phyloP scores from a whole-genome alignment of 2,888 invertebrate genomes.

The Latrodectus elegans region DNA sequence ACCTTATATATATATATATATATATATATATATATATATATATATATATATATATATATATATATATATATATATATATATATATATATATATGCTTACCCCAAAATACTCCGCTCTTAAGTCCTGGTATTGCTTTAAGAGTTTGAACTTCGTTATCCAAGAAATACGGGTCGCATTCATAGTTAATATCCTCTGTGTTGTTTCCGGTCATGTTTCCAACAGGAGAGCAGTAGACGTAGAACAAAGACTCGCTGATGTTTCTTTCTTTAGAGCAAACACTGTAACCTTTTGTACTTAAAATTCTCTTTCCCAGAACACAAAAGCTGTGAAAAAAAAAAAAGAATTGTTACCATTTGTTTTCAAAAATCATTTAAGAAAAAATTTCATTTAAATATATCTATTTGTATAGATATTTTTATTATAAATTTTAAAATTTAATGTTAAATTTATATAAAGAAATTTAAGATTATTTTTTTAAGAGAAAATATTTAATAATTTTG shows the following conservation, averaged over 20 bases:
- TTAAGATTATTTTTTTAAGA: no score
- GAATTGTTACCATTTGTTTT: neutral
- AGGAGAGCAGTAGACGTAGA: constrained; percentile 37
- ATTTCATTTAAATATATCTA: neutral
- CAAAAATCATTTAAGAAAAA: neutral
- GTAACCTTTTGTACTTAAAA: constrained; percentile 83
- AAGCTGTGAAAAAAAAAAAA: constrained; percentile 79
- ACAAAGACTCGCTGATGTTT: constrained; percentile 53
- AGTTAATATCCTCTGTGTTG: constrained; percentile 21
- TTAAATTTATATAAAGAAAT: neutral
- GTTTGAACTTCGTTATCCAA: constrained; percentile 80
- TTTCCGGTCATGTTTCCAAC: constrained; percentile 18
- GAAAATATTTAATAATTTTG: no score
- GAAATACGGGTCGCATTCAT: constrained; percentile 87
- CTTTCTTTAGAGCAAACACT: constrained; percentile 59
- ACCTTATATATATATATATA: no score
- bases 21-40: no score
- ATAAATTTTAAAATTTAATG: neutral
- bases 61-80: no score
- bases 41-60: no score
- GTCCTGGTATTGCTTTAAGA: constrained; percentile 90
- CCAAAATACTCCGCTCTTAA: constrained; percentile 93
- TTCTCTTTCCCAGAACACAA: constrained; percentile 93
- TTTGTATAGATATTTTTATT: neutral
- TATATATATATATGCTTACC: constrained; percentile 72